Evolutionary conservation across 1,140 invertebrate species (phyloP).

Genomic region (Ptiloglossa arizonensis): DNA sequence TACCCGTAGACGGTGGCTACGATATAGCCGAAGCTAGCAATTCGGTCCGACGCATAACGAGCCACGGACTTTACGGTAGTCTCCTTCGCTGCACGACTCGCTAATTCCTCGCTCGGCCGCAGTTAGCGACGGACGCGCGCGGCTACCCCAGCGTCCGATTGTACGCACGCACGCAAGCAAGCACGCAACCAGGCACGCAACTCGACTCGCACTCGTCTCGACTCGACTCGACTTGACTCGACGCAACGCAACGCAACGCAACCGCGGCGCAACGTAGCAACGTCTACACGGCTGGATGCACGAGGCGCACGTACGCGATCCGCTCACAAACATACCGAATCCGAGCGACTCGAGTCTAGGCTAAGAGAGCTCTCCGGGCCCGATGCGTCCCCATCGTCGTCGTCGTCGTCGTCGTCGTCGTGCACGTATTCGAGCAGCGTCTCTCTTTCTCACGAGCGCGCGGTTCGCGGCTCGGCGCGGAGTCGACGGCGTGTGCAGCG

Average conservation of each 20-base stretch:
- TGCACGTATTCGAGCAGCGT: slow-evolving; percentile 12
- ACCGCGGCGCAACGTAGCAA: neutral
- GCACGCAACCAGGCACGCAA: slow-evolving; percentile 22
- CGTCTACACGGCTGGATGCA: no score
- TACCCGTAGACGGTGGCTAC: slow-evolving; percentile 3
- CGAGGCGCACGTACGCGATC: slow-evolving; percentile 16
- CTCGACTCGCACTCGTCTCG: no score
- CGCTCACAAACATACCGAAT: slow-evolving; percentile 46
- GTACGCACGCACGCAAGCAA: neutral
- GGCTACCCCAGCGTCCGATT: slow-evolving; percentile 22
- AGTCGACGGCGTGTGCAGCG: slow-evolving; percentile 29
- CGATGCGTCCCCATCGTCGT: neutral
- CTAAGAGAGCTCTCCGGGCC: neutral
- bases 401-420: neutral
- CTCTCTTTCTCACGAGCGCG: slow-evolving; percentile 43
- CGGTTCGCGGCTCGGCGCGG: slow-evolving; percentile 14
- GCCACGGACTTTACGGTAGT: slow-evolving; percentile 46
- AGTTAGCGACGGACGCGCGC: slow-evolving; percentile 48
- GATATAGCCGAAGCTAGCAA: slow-evolving; percentile 23
- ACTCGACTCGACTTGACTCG: no score
- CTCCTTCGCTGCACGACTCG: slow-evolving; percentile 54
- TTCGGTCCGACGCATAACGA: slow-evolving; percentile 42
- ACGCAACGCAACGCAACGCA: slow-evolving; percentile 4
- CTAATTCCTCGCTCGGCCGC: slow-evolving; percentile 61
- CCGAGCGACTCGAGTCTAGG: slow-evolving; percentile 45